phyloP scores from a whole-genome alignment of 2,888 invertebrate species.

The Argyresthia albistria region DNA sequence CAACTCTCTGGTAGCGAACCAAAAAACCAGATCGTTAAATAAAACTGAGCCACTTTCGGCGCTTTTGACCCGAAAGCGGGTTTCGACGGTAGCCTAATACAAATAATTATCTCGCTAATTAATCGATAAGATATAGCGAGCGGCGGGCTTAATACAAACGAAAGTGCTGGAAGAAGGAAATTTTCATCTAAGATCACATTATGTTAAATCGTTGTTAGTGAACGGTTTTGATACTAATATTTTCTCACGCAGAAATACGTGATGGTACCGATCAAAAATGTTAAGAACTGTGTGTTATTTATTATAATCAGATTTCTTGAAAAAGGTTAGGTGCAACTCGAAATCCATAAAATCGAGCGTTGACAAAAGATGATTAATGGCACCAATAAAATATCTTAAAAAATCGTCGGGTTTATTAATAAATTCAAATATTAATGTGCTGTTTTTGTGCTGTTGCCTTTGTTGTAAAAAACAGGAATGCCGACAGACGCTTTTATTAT shows the following conservation, averaged over 20 bases:
- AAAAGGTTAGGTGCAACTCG: no score
- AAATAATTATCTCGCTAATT: conserved; percentile 56
- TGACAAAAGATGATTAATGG: conserved; percentile 54
- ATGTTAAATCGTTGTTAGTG: no score
- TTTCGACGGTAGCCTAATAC: conserved; percentile 48
- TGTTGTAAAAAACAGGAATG: conserved; percentile 21
- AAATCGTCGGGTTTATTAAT: conserved; percentile 43
- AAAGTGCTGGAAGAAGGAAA: no score
- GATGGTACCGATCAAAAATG: no score
- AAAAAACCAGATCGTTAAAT: conserved; percentile 47
- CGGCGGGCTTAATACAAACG: background rate
- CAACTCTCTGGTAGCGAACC: conserved; percentile 48
- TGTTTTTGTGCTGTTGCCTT: conserved; percentile 17
- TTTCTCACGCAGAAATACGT: no score
- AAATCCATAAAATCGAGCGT: conserved; percentile 18
- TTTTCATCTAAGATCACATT: no score
- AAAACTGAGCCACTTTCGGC: conserved; percentile 49
- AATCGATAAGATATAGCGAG: conserved; percentile 30
- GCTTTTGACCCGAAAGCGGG: conserved; percentile 31
- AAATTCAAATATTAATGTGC: conserved; percentile 22
- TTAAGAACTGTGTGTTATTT: no score
- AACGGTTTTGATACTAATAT: no score
- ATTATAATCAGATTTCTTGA: no score
- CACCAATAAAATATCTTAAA: conserved; percentile 36
- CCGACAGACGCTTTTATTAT: conserved; percentile 16